Base-by-base conservation (phyloP, 1,140 invertebrate species). In the Drosophila guanche region DNA sequence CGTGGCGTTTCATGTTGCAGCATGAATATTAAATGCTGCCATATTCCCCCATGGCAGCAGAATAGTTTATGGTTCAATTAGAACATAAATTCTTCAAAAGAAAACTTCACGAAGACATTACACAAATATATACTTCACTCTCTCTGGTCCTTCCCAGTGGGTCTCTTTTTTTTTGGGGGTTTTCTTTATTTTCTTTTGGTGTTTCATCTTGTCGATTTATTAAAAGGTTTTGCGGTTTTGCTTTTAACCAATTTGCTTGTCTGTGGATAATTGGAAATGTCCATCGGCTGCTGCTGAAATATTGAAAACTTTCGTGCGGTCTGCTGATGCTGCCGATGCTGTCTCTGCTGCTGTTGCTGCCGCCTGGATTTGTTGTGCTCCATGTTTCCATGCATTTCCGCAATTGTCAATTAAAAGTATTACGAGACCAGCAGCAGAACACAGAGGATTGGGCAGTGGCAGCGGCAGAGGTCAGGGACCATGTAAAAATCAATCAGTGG, bases 401-500 rank as follows among this genome's bases (percentile, higher is more conserved):
- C 81, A 86, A 86, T 88, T 86, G 79, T 86, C 81, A 86, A 86
- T 86, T 86, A 86, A 86, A 88, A 88, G 81, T 86, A 86, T 86
- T 81, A 76, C 77, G 55, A 60, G 10, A 12, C 33, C 33, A 12
- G 10, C 10, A 5, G 25, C 10, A 5, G 25, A 27, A 5, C 5
- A 5, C 45, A 25, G 16, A 20, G 40, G 25, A 20, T 14, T 40
- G 27, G 29, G 22, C 16, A 33, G 25, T n/a, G 14, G 1, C 4
- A 5, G 41, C n/a, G 23, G 12, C 4, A 6, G 5, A 5, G 27
- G 41, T 12, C 47, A 67, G 74, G 74, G 41, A 57, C 61, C 81
- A 88, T 86, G 74, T 81, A 86, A 88, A 74, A 88, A 86, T 86
- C 81, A 86, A 86, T 86, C 81, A 78, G 61, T 69, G 68, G 55